Conservation (phyloP, 2,113 vertebrate genomes). For the Oreochromis aureus region DNA sequence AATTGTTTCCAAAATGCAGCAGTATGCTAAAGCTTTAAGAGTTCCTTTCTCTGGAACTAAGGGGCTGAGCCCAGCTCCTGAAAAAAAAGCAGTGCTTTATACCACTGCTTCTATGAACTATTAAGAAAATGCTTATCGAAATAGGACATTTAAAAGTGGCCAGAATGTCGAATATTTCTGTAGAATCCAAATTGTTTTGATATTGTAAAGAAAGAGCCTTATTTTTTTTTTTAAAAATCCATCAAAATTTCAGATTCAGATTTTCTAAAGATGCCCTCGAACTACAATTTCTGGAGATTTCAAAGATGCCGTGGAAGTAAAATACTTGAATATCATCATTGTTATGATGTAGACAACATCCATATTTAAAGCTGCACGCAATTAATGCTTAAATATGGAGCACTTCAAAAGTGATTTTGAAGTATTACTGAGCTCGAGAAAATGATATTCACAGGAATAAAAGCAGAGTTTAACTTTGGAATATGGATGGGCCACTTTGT, state of each 20-base stretch:
- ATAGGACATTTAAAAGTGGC: background rate
- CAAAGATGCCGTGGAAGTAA: background rate
- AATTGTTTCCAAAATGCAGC: background rate
- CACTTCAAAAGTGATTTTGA: background rate
- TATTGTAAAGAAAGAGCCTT: background rate
- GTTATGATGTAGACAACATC: background rate
- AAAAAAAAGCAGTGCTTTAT: background rate
- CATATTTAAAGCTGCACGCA: background rate
- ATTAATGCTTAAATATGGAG: background rate
- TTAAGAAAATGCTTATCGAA: background rate
- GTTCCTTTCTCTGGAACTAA: background rate
- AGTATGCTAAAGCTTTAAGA: background rate
- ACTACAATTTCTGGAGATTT: background rate
- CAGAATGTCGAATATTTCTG: background rate
- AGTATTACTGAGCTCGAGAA: background rate
- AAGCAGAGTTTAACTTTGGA: background rate
- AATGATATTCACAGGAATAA: background rate
- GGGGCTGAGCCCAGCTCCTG: background rate
- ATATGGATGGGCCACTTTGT: background rate
- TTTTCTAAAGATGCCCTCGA: background rate
- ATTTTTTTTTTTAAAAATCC: background rate
- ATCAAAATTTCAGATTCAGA: background rate
- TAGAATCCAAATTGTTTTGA: background rate
- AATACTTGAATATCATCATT: background rate
- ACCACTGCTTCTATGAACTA: background rate